phyloP scores from a whole-genome alignment of 2,888 invertebrate species.

The Endomychus coccineus region DNA sequence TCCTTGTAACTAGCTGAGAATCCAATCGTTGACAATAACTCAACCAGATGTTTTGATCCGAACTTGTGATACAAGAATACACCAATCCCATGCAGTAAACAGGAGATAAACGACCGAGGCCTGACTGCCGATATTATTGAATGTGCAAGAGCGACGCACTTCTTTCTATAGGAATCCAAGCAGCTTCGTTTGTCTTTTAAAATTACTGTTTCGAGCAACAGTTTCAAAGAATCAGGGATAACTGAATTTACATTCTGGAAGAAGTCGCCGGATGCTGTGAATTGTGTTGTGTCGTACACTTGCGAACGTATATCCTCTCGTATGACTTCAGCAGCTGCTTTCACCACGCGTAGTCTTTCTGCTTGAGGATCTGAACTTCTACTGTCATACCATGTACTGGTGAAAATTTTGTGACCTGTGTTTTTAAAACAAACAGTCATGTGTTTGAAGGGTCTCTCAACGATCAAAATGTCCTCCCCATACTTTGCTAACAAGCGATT shows the following conservation, averaged over 20 bases:
- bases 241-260: slow-evolving; percentile 9
- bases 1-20: no score
- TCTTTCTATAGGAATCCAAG: no score
- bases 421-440: slow-evolving; percentile 17
- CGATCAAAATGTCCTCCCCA: slow-evolving; percentile 14
- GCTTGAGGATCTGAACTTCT: slow-evolving; percentile 11
- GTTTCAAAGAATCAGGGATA: slow-evolving; percentile 11
- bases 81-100: no score
- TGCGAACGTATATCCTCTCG: slow-evolving; percentile 18
- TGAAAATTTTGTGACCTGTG: slow-evolving; percentile 18
- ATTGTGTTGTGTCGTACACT: slow-evolving; percentile 14
- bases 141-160: no score
- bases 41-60: no score
- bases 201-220: no score
- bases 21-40: no score
- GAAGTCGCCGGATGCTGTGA: slow-evolving; percentile 8
- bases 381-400: slow-evolving; percentile 14
- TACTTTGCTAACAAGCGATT: no score
- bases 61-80: no score
- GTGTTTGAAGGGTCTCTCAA: slow-evolving; percentile 10
- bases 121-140: no score
- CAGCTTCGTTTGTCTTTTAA: no score
- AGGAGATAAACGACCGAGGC: no score
- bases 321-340: slow-evolving; percentile 19
- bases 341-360: slow-evolving; percentile 16